phyloP scores from a whole-genome alignment of 2,888 invertebrate genomes.

The Troides oblongomaculatus region DNA sequence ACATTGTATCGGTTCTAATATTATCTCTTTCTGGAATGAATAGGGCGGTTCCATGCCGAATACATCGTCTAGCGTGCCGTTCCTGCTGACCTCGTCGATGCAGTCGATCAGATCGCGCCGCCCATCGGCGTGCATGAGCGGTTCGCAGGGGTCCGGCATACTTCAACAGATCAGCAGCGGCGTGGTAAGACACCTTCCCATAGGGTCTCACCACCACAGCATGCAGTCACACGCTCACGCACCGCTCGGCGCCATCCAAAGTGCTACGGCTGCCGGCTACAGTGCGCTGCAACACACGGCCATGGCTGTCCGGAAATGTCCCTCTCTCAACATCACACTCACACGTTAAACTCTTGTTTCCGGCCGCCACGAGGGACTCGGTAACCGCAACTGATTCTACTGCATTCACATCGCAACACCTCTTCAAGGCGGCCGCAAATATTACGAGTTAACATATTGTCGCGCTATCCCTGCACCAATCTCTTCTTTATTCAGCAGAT shows the following conservation, averaged over 20 bases:
- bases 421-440: not conserved
- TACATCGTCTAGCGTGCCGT: constrained; percentile 93
- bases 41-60: constrained; percentile 95
- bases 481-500: not conserved
- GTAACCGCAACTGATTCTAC: not conserved
- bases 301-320: constrained; percentile 85
- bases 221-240: constrained; percentile 62
- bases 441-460: not conserved
- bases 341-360: constrained; percentile 30
- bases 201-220: constrained; percentile 82
- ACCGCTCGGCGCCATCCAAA: constrained; percentile 76
- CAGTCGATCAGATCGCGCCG: constrained; percentile 85
- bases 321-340: constrained; percentile 87
- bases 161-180: constrained; percentile 94
- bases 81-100: constrained; percentile 84
- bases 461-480: not conserved
- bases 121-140: constrained; percentile 83
- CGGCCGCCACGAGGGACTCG: not conserved
- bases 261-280: constrained; percentile 76
- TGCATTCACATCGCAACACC: not conserved
- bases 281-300: constrained; percentile 76
- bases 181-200: constrained; percentile 93
- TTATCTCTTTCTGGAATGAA: constrained; percentile 27
- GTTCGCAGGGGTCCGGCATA: constrained; percentile 86
- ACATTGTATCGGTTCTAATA: not conserved